These are phyloP conservation scores for Cochlearius cochlearius DNA, from an alignment of 2,113 vertebrate species.

Conservation along the genomic window DNA sequence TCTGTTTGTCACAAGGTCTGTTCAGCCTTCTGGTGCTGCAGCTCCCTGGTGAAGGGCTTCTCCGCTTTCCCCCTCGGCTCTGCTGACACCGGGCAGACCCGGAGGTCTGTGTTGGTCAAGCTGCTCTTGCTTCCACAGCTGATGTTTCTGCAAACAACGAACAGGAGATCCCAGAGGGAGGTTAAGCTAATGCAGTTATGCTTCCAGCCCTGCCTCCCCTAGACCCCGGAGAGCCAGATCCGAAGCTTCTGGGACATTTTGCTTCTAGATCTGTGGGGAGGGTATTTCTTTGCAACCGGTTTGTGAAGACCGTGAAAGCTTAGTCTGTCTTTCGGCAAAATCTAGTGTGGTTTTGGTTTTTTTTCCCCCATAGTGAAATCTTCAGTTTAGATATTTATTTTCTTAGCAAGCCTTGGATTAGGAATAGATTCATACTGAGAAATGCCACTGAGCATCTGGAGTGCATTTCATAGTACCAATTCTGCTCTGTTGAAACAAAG, in stretches of 20 bases:
- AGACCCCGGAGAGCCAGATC: neutral
- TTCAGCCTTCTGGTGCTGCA: neutral
- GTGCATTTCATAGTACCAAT: constrained; percentile 43
- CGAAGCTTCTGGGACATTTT: neutral
- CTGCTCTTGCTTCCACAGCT: neutral
- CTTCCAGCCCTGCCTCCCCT: constrained; percentile 18
- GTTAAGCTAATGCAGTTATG: neutral
- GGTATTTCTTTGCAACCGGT: neutral
- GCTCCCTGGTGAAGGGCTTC: neutral
- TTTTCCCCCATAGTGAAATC: neutral
- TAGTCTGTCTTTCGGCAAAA: neutral
- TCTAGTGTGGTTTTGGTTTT: too few relatives aligned
- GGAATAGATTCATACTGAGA: constrained; percentile 48
- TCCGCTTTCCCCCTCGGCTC: neutral
- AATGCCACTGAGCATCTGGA: constrained; percentile 73
- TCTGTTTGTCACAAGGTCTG: neutral
- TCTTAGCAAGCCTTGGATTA: constrained; percentile 50
- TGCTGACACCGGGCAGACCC: neutral
- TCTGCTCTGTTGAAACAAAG: constrained; percentile 52
- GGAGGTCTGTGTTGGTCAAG: neutral
- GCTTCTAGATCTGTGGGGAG: neutral
- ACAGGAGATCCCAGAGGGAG: neutral
- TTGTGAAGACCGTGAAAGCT: neutral
- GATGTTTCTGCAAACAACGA: constrained; percentile 17
- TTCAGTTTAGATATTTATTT: constrained; percentile 46